These are phyloP conservation scores for Venustoraphidia nigricollis DNA, from an alignment of 2,888 invertebrate genomes.

Conservation along the genomic window DNA sequence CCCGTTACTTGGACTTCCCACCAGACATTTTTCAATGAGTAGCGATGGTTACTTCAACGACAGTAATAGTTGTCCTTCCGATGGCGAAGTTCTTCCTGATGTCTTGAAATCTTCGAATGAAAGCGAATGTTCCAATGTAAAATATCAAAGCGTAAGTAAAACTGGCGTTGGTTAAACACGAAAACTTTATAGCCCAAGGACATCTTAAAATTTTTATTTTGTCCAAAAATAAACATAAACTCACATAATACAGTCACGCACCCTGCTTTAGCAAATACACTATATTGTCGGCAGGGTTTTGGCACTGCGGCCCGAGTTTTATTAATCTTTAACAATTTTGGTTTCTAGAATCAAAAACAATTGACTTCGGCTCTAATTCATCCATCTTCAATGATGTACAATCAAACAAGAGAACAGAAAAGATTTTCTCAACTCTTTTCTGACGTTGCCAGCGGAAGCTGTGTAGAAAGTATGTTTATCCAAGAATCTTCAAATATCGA, in stretches of 20 bases:
- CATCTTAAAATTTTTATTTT: too few species aligned
- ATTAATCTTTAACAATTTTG: slow-evolving; percentile 1
- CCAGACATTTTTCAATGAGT: slow-evolving; percentile 43
- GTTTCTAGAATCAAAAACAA: slow-evolving; percentile 26
- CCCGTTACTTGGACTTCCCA: slow-evolving; percentile 43
- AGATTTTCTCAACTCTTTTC: slow-evolving; percentile 21
- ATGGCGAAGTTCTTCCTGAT: slow-evolving; percentile 43
- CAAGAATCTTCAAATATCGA: slow-evolving; percentile 47
- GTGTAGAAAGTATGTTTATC: slow-evolving; percentile 21
- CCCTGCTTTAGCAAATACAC: too few species aligned
- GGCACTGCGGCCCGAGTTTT: too few species aligned
- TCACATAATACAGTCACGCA: too few species aligned
- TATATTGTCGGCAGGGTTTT: too few species aligned
- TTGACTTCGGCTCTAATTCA: slow-evolving; percentile 60
- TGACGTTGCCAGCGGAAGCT: slow-evolving; percentile 14
- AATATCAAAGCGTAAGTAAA: slow-evolving; percentile 4
- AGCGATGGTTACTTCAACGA: slow-evolving; percentile 13
- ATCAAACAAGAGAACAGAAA: slow-evolving; percentile 22
- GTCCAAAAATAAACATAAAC: too few species aligned
- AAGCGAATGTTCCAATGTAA: slow-evolving; percentile 22
- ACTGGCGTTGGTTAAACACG: not conserved
- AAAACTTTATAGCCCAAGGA: not conserved
- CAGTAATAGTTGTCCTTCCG: slow-evolving; percentile 47
- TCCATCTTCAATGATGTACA: slow-evolving; percentile 28
- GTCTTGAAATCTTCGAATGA: slow-evolving; percentile 23